Conservation (phyloP, 92 coral and sea anemone species). For the Desmophyllum pertusum region DNA sequence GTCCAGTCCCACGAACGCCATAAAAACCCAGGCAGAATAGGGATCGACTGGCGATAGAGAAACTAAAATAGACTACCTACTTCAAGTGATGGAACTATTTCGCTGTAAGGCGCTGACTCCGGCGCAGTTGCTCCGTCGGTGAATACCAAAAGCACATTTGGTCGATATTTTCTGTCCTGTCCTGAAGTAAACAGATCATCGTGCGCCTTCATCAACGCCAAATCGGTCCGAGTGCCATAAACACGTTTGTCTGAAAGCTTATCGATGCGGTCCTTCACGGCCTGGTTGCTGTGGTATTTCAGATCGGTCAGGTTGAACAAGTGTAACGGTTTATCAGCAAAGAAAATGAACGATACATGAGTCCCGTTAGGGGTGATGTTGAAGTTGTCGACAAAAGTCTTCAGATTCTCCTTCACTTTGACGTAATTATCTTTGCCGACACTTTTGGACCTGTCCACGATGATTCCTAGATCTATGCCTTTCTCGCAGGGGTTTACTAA, state of each 20-base stretch:
- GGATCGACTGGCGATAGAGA: no score
- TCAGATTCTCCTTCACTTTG: background rate
- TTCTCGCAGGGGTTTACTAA: conserved; percentile 28
- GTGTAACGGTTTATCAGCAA: background rate
- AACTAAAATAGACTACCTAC: background rate
- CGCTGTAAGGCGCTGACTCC: conserved; percentile 37
- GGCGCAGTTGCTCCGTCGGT: conserved; percentile 20
- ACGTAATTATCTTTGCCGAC: conserved; percentile 29
- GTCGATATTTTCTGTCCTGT: conserved; percentile 17
- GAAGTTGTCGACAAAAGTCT: conserved; percentile 29
- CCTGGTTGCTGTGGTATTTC: conserved; percentile 15
- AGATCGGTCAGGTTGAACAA: conserved; percentile 28
- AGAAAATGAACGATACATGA: conserved; percentile 26
- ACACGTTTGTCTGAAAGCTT: background rate
- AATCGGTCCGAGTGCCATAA: conserved; percentile 25
- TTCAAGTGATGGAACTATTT: conserved; percentile 41
- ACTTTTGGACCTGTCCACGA: conserved; percentile 45
- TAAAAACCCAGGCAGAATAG: no score
- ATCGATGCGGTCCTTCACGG: conserved; percentile 13
- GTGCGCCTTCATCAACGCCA: conserved; percentile 40
- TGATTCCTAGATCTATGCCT: conserved; percentile 47
- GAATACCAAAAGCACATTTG: conserved; percentile 32
- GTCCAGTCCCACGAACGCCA: no score
- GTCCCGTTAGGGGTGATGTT: conserved; percentile 10
- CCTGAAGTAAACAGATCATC: background rate